These are phyloP conservation scores for Notocelia uddmanniana DNA, from an alignment of 2,888 invertebrate species.

Conservation along the genomic window DNA sequence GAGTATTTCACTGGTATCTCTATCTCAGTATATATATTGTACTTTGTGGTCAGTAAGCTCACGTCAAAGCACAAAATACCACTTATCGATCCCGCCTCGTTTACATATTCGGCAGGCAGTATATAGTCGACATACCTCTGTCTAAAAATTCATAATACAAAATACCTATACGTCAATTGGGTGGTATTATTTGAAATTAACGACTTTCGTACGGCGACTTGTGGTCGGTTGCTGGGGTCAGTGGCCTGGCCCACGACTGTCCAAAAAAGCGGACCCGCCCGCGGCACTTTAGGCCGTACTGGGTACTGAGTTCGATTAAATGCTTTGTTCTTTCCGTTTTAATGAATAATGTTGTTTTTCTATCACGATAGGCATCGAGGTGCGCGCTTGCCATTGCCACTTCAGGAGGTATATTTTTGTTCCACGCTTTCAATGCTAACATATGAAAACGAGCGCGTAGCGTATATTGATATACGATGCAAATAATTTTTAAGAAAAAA, in stretches of 20 bases:
- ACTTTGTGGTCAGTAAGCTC: too few relatives aligned
- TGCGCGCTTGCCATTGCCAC: neutral
- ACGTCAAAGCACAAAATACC: too few relatives aligned
- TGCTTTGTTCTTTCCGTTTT: conserved; percentile 12
- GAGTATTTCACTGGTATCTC: too few relatives aligned
- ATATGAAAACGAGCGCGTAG: too few relatives aligned
- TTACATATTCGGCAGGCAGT: neutral
- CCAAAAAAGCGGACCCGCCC: conserved; percentile 44
- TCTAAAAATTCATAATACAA: too few relatives aligned
- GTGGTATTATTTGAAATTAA: conserved; percentile 5
- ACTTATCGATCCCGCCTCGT: too few relatives aligned
- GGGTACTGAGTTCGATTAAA: conserved; percentile 7
- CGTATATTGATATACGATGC: too few relatives aligned
- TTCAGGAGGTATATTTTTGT: neutral
- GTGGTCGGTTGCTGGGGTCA: conserved; percentile 29
- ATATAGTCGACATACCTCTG: too few relatives aligned
- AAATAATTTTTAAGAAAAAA: too few relatives aligned
- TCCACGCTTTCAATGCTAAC: too few relatives aligned
- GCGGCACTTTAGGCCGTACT: conserved; percentile 25
- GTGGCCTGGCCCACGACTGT: conserved; percentile 24
- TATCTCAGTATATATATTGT: too few relatives aligned
- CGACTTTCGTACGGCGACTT: neutral
- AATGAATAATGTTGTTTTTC: conserved; percentile 15
- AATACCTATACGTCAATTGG: too few relatives aligned
- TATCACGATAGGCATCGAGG: neutral